phyloP scores from a whole-genome alignment of 2,888 invertebrate species.

The Lamellibrachia columna region DNA sequence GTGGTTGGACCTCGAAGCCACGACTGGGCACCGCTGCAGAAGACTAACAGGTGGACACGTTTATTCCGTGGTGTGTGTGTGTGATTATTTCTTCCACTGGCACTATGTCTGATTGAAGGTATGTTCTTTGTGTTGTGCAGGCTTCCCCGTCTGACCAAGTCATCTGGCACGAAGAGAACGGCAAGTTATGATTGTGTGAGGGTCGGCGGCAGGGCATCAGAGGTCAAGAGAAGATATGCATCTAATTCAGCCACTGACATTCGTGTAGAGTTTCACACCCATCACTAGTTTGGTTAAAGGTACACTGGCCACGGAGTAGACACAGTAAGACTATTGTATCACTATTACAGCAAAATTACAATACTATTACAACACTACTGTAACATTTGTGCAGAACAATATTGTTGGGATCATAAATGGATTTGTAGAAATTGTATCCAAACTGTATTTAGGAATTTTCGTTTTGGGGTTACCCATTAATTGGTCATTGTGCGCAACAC shows the following conservation, averaged over 20 bases:
- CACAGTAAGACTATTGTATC: no score
- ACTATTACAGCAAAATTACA: no score
- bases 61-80: neutral
- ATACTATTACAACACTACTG: no score
- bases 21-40: neutral
- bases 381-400: no score
- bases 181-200: neutral
- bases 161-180: neutral
- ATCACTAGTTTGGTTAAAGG: neutral
- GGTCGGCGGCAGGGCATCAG: neutral
- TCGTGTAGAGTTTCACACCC: neutral
- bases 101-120: neutral
- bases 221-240: neutral
- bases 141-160: neutral
- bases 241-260: neutral
- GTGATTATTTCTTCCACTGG: neutral
- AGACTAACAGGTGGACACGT: neutral
- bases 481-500: neutral
- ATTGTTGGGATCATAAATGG: no score
- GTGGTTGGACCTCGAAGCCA: neutral
- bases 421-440: no score
- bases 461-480: neutral
- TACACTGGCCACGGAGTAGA: neutral
- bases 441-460: neutral
- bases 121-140: neutral